Conservation (phyloP, 2,888 invertebrate genomes). For the Drosophila hamatofila region DNA sequence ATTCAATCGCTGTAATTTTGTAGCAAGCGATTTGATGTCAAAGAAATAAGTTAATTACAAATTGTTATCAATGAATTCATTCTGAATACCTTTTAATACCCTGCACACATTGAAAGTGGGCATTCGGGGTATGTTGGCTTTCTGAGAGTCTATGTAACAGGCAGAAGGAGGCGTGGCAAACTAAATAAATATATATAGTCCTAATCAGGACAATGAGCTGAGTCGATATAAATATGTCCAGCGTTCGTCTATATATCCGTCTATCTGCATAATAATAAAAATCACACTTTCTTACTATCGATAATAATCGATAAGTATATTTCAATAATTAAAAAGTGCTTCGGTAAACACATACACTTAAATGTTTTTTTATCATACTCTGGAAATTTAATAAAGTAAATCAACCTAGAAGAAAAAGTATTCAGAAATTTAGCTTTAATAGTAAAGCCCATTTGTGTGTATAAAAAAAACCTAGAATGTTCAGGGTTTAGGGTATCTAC, state of each 20-base stretch:
- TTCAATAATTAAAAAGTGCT: too few relatives aligned
- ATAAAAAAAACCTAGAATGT: too few relatives aligned
- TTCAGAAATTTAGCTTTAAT: neutral
- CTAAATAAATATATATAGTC: too few relatives aligned
- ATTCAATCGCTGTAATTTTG: neutral
- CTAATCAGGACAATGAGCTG: neutral
- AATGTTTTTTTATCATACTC: too few relatives aligned
- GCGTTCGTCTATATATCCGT: neutral
- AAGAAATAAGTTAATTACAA: conserved; percentile 2
- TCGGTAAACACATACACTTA: too few relatives aligned
- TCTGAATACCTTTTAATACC: neutral
- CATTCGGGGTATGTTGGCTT: neutral
- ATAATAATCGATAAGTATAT: neutral
- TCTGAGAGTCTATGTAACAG: neutral
- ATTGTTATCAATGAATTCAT: neutral
- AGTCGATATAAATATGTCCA: neutral
- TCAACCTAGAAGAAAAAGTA: neutral
- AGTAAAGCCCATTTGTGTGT: too few relatives aligned
- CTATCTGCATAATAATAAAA: too few relatives aligned
- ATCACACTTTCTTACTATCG: neutral
- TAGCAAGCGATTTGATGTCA: neutral
- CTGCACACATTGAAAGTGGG: neutral
- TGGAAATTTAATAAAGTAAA: too few relatives aligned
- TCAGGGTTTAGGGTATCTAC: neutral
- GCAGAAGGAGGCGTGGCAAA: neutral